Base-by-base conservation (phyloP, 2,113 vertebrate genomes). In the Nansenia antarctica region DNA sequence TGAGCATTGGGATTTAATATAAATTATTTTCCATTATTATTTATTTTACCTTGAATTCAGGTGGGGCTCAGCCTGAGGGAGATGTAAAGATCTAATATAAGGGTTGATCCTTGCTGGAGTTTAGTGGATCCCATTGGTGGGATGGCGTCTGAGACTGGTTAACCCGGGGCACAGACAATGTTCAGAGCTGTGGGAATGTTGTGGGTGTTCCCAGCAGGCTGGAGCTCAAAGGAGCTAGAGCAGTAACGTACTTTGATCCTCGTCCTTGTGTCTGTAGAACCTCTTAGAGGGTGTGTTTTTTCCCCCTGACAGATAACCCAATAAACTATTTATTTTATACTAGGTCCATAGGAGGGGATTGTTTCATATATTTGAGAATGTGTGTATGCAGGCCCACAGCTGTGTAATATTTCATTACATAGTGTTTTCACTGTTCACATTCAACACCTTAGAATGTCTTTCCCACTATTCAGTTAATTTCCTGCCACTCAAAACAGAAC, bases 161-260 rank as follows among this genome's bases (percentile, higher is more conserved):
- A 79, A 86, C 86, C 74, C 71, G 15, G n/a, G 73, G 73, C 62
- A 76, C 69, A 69, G 67, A 73, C 82, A 52, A 76, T 74, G 86
- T 71, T 67, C 78, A 74, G 65, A 65, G 53, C 47, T 73, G 76
- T 87, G 84, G 79, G 85, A 89, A 85, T 68, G 76, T 63, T 77
- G 76, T 77, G 74, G 69, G 58, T 80, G 66, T 85, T 82, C 73
- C 65, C 78, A 69, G 72, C 67, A 78, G 67, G 53, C 49, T 31
- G 14, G 11, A 7, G 26, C 55, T 67, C 3, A 9, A 3, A 69
- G 49, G 8, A 71, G 61, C 68, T 67, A 70, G 77, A 81, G 53
- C 47, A 65, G n/a, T 59, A n/a, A 59, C 89, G 85, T 81, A 79
- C 88, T 88, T 90, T 91, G 83, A 84, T 83, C 82, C 84, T 82